Conservation (phyloP, 1,140 invertebrate genomes). For the Bombus confusus region DNA sequence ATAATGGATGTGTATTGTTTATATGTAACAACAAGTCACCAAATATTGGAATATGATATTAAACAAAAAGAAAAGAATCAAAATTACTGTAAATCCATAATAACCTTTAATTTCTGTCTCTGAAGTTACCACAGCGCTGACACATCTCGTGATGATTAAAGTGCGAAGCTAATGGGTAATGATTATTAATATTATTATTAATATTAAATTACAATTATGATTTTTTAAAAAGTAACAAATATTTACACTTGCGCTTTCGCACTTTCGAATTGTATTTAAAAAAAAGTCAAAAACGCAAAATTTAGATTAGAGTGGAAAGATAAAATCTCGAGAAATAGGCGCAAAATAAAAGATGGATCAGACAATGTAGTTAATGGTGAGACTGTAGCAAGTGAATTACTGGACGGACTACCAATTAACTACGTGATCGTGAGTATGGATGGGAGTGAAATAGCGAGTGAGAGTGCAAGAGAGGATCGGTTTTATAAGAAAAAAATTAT, state of each 20-base stretch:
- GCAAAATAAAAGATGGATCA: constrained; percentile 55
- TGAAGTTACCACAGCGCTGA: constrained; percentile 69
- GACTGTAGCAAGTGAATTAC: constrained; percentile 56
- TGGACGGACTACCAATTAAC: constrained; percentile 65
- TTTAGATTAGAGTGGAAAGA: constrained; percentile 56
- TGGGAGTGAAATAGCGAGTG: constrained; percentile 64
- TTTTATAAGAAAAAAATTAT: constrained; percentile 76
- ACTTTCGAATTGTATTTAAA: constrained; percentile 65
- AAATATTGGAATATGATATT: constrained; percentile 55
- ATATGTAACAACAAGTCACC: constrained; percentile 20
- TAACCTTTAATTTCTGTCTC: constrained; percentile 74
- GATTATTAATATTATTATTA: constrained; percentile 66
- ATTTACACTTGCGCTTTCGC: constrained; percentile 69
- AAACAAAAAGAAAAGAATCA: constrained; percentile 55
- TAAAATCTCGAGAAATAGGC: constrained; percentile 52
- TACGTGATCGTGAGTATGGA: constrained; percentile 64
- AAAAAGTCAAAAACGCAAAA: constrained; percentile 53
- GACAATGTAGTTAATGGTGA: constrained; percentile 65
- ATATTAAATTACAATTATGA: constrained; percentile 66
- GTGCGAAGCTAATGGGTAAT: constrained; percentile 63
- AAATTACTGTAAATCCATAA: constrained; percentile 39
- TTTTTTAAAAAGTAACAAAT: constrained; percentile 63
- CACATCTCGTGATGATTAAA: constrained; percentile 64
- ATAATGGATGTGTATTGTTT: constrained; percentile 19
- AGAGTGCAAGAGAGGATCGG: constrained; percentile 70